Conservation (phyloP, 2,888 invertebrate genomes). For the Diachrysia chrysitis region DNA sequence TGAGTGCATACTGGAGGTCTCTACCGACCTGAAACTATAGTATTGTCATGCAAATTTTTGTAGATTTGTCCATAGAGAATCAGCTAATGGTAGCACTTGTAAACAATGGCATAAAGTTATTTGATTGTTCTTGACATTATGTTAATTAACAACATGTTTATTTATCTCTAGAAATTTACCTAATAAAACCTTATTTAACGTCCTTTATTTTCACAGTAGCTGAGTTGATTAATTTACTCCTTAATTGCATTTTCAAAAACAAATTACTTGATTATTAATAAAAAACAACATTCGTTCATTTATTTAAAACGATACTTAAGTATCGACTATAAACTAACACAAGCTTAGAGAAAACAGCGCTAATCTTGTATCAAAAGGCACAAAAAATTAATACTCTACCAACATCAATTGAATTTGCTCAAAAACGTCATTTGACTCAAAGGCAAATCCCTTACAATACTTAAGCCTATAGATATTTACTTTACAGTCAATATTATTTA, state of each 20-base stretch:
- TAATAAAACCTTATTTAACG: too few species aligned
- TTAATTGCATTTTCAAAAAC: too few species aligned
- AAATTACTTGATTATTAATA: too few species aligned
- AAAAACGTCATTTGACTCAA: constrained; percentile 46
- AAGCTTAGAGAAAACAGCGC: neutral
- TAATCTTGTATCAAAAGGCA: neutral
- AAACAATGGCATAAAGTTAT: neutral
- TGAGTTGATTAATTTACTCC: too few species aligned
- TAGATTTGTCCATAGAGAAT: neutral
- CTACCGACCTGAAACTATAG: neutral
- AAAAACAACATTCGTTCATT: too few species aligned
- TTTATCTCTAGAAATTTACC: too few species aligned
- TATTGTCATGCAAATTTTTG: neutral
- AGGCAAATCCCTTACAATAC: constrained; percentile 39
- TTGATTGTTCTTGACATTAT: too few species aligned
- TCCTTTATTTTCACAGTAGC: too few species aligned
- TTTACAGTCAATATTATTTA: constrained; percentile 70
- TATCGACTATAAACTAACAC: neutral
- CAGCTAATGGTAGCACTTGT: neutral
- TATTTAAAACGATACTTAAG: neutral
- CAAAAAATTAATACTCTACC: constrained; percentile 8
- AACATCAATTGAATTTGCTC: constrained; percentile 46
- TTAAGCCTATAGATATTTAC: constrained; percentile 57
- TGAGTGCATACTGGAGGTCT: constrained; percentile 26
- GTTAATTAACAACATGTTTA: too few species aligned